These are phyloP conservation scores for Phrynocephalus versicolor DNA, from an alignment of 2,113 vertebrate species.

Conservation along the genomic window DNA sequence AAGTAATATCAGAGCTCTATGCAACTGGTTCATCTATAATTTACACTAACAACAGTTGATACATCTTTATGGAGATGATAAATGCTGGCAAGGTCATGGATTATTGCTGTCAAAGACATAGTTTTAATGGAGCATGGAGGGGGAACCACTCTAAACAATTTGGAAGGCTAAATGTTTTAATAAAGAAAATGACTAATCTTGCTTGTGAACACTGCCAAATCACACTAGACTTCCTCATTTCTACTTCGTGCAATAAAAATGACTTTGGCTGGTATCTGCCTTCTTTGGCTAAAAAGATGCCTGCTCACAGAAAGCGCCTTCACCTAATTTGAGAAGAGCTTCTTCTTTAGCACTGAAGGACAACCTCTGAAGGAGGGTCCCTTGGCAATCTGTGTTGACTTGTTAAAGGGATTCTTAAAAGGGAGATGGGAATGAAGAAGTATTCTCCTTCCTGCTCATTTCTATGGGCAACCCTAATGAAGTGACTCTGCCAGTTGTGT, in stretches of 20 bases:
- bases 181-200: too few species aligned
- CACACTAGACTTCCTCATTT: background rate
- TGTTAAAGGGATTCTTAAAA: background rate
- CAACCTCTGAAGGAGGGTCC: background rate
- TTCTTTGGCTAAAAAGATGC: background rate
- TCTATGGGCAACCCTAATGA: background rate
- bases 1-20: background rate
- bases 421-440: background rate
- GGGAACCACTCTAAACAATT: too few species aligned
- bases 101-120: too few species aligned
- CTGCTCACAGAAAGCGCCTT: background rate
- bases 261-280: background rate
- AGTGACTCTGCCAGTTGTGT: background rate
- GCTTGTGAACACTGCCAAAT: background rate
- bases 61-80: background rate
- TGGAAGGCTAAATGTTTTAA: too few species aligned
- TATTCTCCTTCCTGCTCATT: background rate
- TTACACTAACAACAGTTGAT: background rate
- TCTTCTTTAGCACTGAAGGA: background rate
- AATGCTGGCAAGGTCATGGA: background rate
- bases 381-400: background rate
- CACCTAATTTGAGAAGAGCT: background rate
- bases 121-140: too few species aligned
- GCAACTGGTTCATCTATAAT: background rate
- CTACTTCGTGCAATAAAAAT: background rate